A percentile compares a stretch with the other conserved stretches of the same genome.
Evolutionary conservation across 2,888 invertebrate genomes (phyloP).

Genomic region (Rugalucina vietnamica): DNA sequence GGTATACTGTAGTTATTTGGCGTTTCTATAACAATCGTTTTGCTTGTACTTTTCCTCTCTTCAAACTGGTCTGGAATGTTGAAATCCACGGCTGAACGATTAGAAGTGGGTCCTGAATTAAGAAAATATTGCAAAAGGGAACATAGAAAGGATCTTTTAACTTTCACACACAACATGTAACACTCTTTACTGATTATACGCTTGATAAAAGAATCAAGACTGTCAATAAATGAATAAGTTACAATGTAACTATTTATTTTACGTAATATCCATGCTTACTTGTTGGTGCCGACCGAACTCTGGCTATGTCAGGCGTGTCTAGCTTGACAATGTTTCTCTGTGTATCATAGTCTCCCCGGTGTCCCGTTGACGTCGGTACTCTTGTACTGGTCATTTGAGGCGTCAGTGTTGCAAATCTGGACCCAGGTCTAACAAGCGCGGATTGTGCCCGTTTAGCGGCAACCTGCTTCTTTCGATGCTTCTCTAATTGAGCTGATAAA

Average conservation of each 20-base stretch:
- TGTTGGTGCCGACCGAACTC: background rate
- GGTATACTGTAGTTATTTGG: constrained; percentile 70
- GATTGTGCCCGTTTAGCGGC: constrained; percentile 51
- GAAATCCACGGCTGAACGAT: background rate
- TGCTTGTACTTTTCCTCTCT: constrained; percentile 31
- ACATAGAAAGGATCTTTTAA: no score
- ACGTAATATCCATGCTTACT: no score
- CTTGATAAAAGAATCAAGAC: no score
- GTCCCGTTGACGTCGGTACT: background rate
- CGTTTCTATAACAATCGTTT: constrained; percentile 68
- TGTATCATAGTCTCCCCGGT: background rate
- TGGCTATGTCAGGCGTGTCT: background rate
- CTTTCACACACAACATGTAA: no score
- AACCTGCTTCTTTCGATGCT: constrained; percentile 54
- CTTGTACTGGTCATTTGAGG: constrained; percentile 17
- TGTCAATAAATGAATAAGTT: no score
- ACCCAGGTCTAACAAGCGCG: constrained; percentile 47
- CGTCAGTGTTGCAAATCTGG: constrained; percentile 35
- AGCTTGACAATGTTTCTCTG: background rate
- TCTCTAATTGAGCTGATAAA: constrained; percentile 65
- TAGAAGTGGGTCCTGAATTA: background rate
- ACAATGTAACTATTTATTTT: no score
- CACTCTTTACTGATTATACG: no score
- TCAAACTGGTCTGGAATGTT: background rate
- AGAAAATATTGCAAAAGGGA: background rate